phyloP scores from a whole-genome alignment of 2,113 vertebrate genomes.

The Corythornis vintsioides region DNA sequence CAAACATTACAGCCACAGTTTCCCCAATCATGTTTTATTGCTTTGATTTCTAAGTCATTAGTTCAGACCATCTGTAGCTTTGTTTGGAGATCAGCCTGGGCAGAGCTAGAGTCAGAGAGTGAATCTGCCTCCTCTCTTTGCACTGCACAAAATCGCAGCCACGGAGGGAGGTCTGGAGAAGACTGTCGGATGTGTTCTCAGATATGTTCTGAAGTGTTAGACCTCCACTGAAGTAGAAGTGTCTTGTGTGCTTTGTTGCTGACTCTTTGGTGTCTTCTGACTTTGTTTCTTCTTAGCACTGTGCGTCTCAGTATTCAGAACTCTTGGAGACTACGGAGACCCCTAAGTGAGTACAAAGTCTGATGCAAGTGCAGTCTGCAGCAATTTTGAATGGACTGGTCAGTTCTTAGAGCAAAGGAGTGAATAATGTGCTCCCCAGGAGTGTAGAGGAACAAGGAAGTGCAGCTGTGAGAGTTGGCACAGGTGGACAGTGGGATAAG shows the following conservation, averaged over 20 bases:
- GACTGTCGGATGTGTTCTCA: background rate
- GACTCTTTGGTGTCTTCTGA: constrained; percentile 28
- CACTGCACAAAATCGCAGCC: background rate
- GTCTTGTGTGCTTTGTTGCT: background rate
- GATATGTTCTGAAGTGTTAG: background rate
- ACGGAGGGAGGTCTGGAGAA: background rate
- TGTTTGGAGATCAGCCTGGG: background rate
- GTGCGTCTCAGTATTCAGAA: constrained; percentile 98
- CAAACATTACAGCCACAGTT: background rate
- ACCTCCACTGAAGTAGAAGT: background rate
- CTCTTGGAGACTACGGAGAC: constrained; percentile 97
- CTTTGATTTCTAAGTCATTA: background rate
- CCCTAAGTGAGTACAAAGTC: constrained; percentile 88
- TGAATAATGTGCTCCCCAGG: background rate
- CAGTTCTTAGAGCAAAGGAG: background rate
- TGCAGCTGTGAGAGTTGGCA: background rate
- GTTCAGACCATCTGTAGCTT: background rate
- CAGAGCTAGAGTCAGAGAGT: background rate
- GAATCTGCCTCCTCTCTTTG: background rate
- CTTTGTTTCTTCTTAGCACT: constrained; percentile 83
- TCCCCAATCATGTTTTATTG: background rate
- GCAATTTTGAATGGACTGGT: background rate
- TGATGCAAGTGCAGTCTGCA: background rate
- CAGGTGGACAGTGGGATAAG: background rate
- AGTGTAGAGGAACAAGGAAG: background rate